Percentiles rank a stretch among this genome's conserved stretches.
phyloP scores from a whole-genome alignment of 2,888 invertebrate species.

The Rhimphoctona megacephalus region DNA sequence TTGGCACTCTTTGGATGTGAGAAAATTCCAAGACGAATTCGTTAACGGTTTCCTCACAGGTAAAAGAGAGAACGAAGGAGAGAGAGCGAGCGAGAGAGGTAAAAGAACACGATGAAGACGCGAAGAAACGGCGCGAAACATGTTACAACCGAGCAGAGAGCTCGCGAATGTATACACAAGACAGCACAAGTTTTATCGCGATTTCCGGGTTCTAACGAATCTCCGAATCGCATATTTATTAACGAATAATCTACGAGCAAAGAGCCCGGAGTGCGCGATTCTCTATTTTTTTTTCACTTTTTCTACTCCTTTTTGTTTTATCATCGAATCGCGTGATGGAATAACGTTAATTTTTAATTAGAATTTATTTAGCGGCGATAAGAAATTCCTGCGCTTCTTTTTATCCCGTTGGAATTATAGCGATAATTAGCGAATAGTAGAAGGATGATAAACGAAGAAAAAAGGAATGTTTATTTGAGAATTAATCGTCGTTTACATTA shows the following conservation, averaged over 20 bases:
- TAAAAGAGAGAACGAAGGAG: constrained; percentile 19
- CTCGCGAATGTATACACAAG: constrained; percentile 19
- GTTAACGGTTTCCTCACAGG: constrained; percentile 64
- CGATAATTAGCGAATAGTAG: background rate
- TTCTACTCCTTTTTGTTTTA: background rate
- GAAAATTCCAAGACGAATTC: constrained; percentile 63
- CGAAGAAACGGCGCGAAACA: constrained; percentile 52
- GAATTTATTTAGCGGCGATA: background rate
- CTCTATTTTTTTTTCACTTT: background rate
- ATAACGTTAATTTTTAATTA: constrained; percentile 24
- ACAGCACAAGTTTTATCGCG: constrained; percentile 52
- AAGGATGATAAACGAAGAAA: background rate
- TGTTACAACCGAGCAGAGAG: background rate
- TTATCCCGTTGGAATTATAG: background rate
- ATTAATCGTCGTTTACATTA: background rate
- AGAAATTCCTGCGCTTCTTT: constrained; percentile 13
- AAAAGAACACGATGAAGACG: constrained; percentile 30
- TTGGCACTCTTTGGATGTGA: constrained; percentile 57
- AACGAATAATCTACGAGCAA: constrained; percentile 45
- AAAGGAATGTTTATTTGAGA: background rate
- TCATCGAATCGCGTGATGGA: constrained; percentile 22
- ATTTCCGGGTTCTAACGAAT: constrained; percentile 66
- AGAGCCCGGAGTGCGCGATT: background rate
- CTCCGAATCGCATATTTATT: constrained; percentile 55
- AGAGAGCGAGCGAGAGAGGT: constrained; percentile 18